Evolutionary conservation across 1,140 invertebrate genomes (phyloP).

Genomic region (Penaeus chinensis): DNA sequence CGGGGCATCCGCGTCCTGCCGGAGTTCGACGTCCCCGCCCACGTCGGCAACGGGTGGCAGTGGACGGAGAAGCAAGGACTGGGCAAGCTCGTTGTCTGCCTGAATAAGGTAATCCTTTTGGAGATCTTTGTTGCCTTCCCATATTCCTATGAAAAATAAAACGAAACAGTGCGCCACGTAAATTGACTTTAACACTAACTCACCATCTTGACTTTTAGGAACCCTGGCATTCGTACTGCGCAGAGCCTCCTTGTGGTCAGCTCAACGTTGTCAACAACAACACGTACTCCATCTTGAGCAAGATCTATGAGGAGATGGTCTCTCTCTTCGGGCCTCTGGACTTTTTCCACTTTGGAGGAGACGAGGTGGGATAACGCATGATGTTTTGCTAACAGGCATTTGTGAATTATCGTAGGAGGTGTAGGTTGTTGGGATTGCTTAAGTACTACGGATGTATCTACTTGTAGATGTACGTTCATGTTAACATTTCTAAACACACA

Average conservation of each 20-base stretch:
- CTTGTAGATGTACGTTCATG: too few relatives aligned
- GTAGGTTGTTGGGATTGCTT: too few relatives aligned
- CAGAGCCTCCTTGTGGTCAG: conserved; percentile 80
- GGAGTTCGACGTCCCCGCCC: conserved; percentile 88
- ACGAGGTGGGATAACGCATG: conserved; percentile 74
- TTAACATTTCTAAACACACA: too few relatives aligned
- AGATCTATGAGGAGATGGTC: conserved; percentile 57
- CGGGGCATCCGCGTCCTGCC: conserved; percentile 82
- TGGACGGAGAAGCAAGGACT: conserved; percentile 74
- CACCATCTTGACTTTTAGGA: not conserved
- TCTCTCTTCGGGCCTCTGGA: conserved; percentile 54
- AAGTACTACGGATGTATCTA: too few relatives aligned
- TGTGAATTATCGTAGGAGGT: conserved; percentile 50
- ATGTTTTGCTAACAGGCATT: not conserved
- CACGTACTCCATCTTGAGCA: conserved; percentile 78
- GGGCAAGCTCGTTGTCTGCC: conserved; percentile 70
- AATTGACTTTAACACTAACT: not conserved
- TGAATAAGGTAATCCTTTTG: conserved; percentile 67
- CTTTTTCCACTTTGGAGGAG: conserved; percentile 89
- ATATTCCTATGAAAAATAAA: too few relatives aligned
- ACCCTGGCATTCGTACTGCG: conserved; percentile 67
- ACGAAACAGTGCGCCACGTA: too few relatives aligned
- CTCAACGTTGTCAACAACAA: conserved; percentile 80
- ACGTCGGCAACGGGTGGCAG: conserved; percentile 90
- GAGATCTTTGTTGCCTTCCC: too few relatives aligned